Base-by-base conservation (phyloP, 2,113 vertebrate genomes). In the Nymphicus hollandicus region DNA sequence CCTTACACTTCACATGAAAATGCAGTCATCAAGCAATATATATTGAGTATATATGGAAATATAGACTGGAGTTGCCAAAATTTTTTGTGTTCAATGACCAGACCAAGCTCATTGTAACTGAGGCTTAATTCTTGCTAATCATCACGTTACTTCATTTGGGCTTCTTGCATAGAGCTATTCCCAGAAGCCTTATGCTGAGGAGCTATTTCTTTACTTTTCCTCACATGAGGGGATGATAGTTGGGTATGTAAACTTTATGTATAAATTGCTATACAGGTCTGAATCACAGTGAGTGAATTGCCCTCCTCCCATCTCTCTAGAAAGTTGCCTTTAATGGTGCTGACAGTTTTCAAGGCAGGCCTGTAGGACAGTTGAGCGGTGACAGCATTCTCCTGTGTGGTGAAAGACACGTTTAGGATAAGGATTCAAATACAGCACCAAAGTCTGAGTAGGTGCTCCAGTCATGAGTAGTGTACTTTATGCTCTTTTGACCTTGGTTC, bases 321-420 rank as follows among this genome's bases (percentile, higher is more conserved):
- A 41, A 74, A 53, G 50, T 76, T 52, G 2, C 8, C 74, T 78
- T 78, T 50, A 61, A 37, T 53, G 17, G 5, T 37, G 11, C 46
- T 72, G 55, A 6, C 0, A 0, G 7, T 64, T 91, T 91, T 53
- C 33, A 52, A 9, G 29, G 22, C 19, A 15, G 53, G 29, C 23
- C n/a, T 65, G 25, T 41, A 39, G 22, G 39, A 70, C 29, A 43
- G 13, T 7, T 46, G 43, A 79, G 19, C 58, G 41, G 31, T 76
- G 58, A 58, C 17, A 49, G 7, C 49, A n/a, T 66, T 56, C 16
- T 55, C 12, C 44, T 66, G 13, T 1, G 0, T 1, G 1, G 17
- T 66, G 61, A 44, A 58, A 53, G 24, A 33, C 12, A n/a, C n/a
- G n/a, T 70, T 85, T 27, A 31, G 20, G 29, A 35, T 18, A n/a